Base-by-base conservation (phyloP, 2,113 vertebrate genomes). In the Oryzias woworae region DNA sequence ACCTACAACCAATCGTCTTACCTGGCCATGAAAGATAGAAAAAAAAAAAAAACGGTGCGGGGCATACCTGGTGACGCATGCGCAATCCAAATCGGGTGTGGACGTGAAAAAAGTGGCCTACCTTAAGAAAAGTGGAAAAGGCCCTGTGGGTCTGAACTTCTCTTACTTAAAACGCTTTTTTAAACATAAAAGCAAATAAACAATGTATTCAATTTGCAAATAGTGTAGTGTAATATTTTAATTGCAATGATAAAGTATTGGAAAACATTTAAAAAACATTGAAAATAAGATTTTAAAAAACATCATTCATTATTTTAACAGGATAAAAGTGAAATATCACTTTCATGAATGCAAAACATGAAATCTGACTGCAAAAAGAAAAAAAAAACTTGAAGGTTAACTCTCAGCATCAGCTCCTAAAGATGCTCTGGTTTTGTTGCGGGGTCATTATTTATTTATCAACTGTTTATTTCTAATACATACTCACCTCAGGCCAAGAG, bases 51-150 rank as follows among this genome's bases (percentile, higher is more conserved):
- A 94, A 86, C 88, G 88, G 89, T 90, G 91, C 87, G 69, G 77
- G 76, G 75, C 89, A 92, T 86, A 94, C 94, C 93, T 94, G 90
- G 87, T 78, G 77, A 92, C 95, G 95, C 96, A 95, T 98, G 96
- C 96, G 96, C 94, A 93, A 47, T 93, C 31, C 61, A 36, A 36
- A 51, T 52, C 86, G 84, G 90, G 91, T 92, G 92, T 93, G 89
- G 78, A 69, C 69, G 15, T 18, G 49, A 55, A 77, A 20, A 50
- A 59, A 77, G 65, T 36, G 57, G 14, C 45, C 17, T 10, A 36
- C 7, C 28, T 31, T 2, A 12, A 18, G 23, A 68, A 73, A 62
- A 77, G 58, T 59, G 46, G 60, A 65, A 76, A 18, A 15, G 17
- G 23, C 58, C 26, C 46, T 13, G n/a, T 36, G 28, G 28, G 24